Evolutionary conservation across 2,888 invertebrate species (phyloP).

Genomic region (Pyralis farinalis): DNA sequence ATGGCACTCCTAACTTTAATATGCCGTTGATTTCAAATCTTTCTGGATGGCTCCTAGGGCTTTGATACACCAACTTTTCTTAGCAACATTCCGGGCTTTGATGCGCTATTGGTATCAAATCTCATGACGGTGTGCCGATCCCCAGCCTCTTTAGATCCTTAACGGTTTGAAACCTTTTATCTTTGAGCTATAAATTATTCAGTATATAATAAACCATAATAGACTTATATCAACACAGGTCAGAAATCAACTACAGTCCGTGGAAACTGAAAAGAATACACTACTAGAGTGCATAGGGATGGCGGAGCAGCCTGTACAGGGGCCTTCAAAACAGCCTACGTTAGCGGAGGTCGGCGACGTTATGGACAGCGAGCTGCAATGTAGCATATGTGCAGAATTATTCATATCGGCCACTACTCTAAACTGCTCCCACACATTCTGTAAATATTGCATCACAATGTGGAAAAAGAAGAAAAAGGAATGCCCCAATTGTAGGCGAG

Average conservation of each 20-base stretch:
- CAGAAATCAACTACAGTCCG: conserved; percentile 43
- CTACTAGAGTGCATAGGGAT: conserved; percentile 40
- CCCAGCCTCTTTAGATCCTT: too few species aligned
- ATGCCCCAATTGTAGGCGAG: conserved; percentile 86
- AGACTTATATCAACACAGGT: conserved; percentile 38
- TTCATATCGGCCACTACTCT: conserved; percentile 86
- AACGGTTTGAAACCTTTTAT: too few species aligned
- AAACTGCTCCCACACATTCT: conserved; percentile 88
- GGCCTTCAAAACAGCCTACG: conserved; percentile 39
- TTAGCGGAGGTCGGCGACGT: conserved; percentile 72
- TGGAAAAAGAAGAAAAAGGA: conserved; percentile 86
- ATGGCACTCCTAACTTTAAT: too few species aligned
- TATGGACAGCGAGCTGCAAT: conserved; percentile 86
- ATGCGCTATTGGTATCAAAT: too few species aligned
- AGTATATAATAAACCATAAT: too few species aligned
- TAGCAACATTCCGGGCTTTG: too few species aligned
- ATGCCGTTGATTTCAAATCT: too few species aligned
- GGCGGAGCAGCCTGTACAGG: conserved; percentile 24
- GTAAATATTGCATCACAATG: conserved; percentile 84
- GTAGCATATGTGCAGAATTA: conserved; percentile 88
- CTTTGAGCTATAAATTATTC: too few species aligned
- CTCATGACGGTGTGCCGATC: too few species aligned
- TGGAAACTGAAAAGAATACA: conserved; percentile 51
- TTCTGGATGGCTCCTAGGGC: too few species aligned
- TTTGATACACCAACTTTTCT: too few species aligned